phyloP scores from a whole-genome alignment of 2,888 invertebrate species.

The Caenorhabditis sp. region DNA sequence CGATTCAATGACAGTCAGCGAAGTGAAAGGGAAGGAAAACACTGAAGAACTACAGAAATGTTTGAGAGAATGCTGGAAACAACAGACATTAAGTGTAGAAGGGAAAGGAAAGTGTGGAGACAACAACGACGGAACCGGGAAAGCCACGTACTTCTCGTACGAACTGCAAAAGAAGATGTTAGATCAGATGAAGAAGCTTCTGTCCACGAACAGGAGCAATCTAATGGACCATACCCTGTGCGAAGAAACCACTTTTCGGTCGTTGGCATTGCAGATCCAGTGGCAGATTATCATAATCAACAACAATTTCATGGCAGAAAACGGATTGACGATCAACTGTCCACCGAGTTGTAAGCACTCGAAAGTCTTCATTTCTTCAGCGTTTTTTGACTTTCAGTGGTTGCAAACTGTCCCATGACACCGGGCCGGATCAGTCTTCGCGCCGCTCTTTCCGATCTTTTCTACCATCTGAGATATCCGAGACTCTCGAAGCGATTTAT shows the following conservation, averaged over 20 bases:
- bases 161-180: constrained; percentile 58
- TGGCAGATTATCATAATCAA: constrained; percentile 74
- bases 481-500: constrained; percentile 65
- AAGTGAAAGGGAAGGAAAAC: constrained; percentile 59
- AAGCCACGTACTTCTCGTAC: constrained; percentile 63
- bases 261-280: constrained; percentile 71
- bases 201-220: constrained; percentile 62
- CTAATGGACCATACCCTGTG: constrained; percentile 69
- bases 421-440: constrained; percentile 41
- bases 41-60: constrained; percentile 55
- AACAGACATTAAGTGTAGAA: constrained; percentile 55
- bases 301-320: constrained; percentile 70
- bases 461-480: constrained; percentile 73
- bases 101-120: constrained; percentile 74
- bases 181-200: constrained; percentile 66
- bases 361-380: too few species aligned
- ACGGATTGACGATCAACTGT: constrained; percentile 58
- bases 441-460: constrained; percentile 73
- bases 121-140: constrained; percentile 69
- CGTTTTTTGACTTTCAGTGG: constrained; percentile 55
- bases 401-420: constrained; percentile 28
- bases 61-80: constrained; percentile 68
- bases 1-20: constrained; percentile 55
- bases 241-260: constrained; percentile 67
- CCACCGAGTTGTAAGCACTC: constrained; percentile 70